Conservation (phyloP, 1,140 invertebrate species). For the Drosophila kepulauana region DNA sequence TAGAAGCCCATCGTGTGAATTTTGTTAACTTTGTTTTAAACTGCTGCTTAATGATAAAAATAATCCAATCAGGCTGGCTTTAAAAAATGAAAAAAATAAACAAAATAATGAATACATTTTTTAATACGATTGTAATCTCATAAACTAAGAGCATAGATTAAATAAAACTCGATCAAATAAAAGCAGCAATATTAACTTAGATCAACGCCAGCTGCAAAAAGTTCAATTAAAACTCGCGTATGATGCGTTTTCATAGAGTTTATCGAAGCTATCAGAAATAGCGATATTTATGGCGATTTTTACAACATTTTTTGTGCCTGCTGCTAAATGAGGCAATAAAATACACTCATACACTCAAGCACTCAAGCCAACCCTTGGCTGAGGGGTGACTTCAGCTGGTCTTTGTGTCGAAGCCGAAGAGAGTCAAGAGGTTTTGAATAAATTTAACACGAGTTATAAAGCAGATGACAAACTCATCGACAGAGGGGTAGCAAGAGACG, state of each 20-base stretch:
- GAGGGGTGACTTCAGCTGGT: constrained; percentile 48
- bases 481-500: background rate
- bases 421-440: constrained; percentile 82
- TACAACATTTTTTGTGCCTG: background rate
- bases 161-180: too few relatives aligned
- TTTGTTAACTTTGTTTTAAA: too few relatives aligned
- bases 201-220: background rate
- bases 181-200: too few relatives aligned
- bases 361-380: constrained; percentile 68
- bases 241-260: background rate
- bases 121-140: too few relatives aligned
- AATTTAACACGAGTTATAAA: constrained; percentile 77
- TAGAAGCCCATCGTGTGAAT: too few relatives aligned
- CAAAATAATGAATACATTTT: too few relatives aligned
- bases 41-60: too few relatives aligned
- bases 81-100: too few relatives aligned
- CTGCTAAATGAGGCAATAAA: background rate
- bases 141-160: too few relatives aligned
- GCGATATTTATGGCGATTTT: constrained; percentile 8
- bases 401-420: constrained; percentile 30
- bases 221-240: too few relatives aligned
- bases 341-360: constrained; percentile 58
- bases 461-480: constrained; percentile 59
- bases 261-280: background rate
- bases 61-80: too few relatives aligned